Percentiles rank a stretch among this genome's conserved stretches.
phyloP scores from a whole-genome alignment of 2,113 vertebrate genomes.

The Ammodytes marinus region DNA sequence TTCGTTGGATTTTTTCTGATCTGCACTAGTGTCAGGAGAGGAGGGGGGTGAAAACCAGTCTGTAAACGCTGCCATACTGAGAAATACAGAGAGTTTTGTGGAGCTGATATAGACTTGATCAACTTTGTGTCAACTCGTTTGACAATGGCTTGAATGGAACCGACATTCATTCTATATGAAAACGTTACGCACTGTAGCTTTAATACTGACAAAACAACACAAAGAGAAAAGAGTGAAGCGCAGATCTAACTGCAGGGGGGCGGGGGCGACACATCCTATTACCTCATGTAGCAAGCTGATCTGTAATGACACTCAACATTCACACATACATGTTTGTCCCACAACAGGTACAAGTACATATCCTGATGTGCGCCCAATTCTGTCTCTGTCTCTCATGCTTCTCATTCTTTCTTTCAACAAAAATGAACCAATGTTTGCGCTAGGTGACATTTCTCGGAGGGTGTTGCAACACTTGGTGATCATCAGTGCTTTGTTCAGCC shows the following conservation, averaged over 20 bases:
- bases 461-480: conserved; percentile 46
- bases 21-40: no score
- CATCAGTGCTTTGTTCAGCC: conserved; percentile 57
- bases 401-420: conserved; percentile 13
- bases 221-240: not conserved
- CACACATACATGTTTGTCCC: conserved; percentile 30
- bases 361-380: conserved; percentile 1
- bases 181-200: no score
- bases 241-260: not conserved
- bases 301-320: not conserved
- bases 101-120: no score
- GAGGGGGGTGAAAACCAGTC: no score
- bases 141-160: no score
- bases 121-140: no score
- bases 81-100: no score
- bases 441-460: conserved; percentile 46
- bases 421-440: conserved; percentile 27
- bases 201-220: not conserved
- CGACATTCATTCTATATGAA: no score
- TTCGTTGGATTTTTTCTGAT: no score
- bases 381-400: not conserved
- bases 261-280: no score
- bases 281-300: not conserved
- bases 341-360: conserved; percentile 37
- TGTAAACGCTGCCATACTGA: no score